Conservation (phyloP, 2,888 invertebrate species). For the Pinctada fucata region DNA sequence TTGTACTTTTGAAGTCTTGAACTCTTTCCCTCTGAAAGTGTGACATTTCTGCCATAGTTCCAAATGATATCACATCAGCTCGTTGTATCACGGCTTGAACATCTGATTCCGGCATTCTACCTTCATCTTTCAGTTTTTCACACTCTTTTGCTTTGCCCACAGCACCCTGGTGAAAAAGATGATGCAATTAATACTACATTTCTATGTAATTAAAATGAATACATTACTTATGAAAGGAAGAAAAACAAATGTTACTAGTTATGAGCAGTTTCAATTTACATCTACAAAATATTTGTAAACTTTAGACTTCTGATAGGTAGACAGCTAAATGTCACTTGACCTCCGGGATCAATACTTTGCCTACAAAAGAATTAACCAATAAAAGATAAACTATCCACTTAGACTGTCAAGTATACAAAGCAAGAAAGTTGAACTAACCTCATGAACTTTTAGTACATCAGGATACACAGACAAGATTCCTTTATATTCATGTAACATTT, state of each 20-base stretch:
- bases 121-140: slow-evolving; percentile 87
- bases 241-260: background rate
- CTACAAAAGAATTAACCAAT: too few relatives aligned
- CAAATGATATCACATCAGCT: slow-evolving; percentile 94
- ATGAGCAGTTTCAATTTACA: too few relatives aligned
- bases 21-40: slow-evolving; percentile 94
- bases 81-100: slow-evolving; percentile 88
- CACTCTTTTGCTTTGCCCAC: slow-evolving; percentile 93
- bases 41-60: slow-evolving; percentile 94
- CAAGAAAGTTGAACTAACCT: slow-evolving; percentile 78
- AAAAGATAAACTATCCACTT: too few relatives aligned
- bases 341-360: too few relatives aligned
- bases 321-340: too few relatives aligned
- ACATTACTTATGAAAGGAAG: background rate
- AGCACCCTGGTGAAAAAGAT: slow-evolving; percentile 77
- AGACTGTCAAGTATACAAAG: too few relatives aligned
- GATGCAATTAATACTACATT: slow-evolving; percentile 14
- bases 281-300: too few relatives aligned
- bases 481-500: slow-evolving; percentile 94
- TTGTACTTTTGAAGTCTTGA: slow-evolving; percentile 88
- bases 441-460: slow-evolving; percentile 90
- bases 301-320: too few relatives aligned
- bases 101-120: slow-evolving; percentile 89
- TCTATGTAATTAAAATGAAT: background rate
- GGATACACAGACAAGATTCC: slow-evolving; percentile 94